Evolutionary conservation across 1,140 invertebrate genomes (phyloP).

Genomic region (Scaptodrosophila lebanonensis): DNA sequence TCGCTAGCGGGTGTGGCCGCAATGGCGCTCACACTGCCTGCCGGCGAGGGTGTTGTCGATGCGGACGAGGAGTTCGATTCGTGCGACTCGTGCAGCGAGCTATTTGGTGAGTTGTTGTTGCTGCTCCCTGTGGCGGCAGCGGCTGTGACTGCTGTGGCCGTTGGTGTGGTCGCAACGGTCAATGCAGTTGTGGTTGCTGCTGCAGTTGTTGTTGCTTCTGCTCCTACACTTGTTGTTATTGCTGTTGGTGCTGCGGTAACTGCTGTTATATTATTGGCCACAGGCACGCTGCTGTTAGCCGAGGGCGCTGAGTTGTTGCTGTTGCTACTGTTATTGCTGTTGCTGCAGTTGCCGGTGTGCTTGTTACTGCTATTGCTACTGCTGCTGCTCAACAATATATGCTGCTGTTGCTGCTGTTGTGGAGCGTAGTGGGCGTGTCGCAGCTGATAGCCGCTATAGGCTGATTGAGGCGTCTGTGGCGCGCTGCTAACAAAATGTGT

Average conservation of each 20-base stretch:
- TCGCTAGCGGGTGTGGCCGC: conserved; percentile 47
- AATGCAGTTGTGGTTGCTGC: conserved; percentile 39
- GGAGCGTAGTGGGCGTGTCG: conserved; percentile 52
- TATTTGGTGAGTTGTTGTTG: conserved; percentile 52
- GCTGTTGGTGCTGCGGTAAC: conserved; percentile 8
- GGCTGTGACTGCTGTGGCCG: conserved; percentile 11
- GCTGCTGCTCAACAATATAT: conserved; percentile 45
- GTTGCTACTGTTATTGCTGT: conserved; percentile 26
- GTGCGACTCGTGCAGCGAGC: conserved; percentile 63
- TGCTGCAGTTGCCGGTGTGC: conserved; percentile 28
- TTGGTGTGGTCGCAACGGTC: conserved; percentile 28
- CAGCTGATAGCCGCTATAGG: conserved; percentile 50
- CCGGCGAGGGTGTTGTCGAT: conserved; percentile 71
- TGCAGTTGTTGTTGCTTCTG: conserved; percentile 6
- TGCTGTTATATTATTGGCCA: too few relatives aligned
- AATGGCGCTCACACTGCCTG: conserved; percentile 42
- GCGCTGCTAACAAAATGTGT: conserved; percentile 7
- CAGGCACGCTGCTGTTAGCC: too few relatives aligned
- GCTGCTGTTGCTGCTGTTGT: conserved; percentile 44
- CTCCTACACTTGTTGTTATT: neutral
- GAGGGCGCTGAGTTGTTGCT: conserved; percentile 19
- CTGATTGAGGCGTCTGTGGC: conserved; percentile 5
- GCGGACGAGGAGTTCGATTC: conserved; percentile 60
- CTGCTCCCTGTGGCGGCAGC: conserved; percentile 28
- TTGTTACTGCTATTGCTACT: conserved; percentile 26